phyloP scores from a whole-genome alignment of 2,797 vertebrate species.

The Vespertilio murinus region DNA sequence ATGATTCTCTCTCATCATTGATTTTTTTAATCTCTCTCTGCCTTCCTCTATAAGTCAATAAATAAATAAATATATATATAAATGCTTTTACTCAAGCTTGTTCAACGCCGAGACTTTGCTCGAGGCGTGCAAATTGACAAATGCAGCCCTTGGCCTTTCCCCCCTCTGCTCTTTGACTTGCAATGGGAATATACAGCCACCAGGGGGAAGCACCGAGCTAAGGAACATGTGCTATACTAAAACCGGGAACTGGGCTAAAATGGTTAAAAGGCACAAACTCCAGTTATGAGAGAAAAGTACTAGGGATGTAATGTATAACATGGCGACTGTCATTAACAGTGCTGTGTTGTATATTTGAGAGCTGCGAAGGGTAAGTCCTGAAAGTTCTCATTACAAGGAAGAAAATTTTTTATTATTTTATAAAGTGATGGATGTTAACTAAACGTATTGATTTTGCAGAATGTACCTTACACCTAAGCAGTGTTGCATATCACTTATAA shows the following conservation, averaged over 20 bases:
- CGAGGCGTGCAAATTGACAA: background rate
- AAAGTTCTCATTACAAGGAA: background rate
- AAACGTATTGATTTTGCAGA: background rate
- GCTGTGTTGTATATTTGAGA: background rate
- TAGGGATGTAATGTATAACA: background rate
- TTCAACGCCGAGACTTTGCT: background rate
- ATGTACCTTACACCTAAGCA: background rate
- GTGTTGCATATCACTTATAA: background rate
- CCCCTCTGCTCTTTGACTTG: background rate
- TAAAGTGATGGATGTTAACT: background rate
- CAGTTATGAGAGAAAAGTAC: background rate
- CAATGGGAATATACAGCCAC: background rate
- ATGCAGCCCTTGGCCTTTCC: background rate
- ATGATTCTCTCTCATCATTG: too few relatives aligned
- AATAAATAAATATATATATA: too few relatives aligned
- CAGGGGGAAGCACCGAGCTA: background rate
- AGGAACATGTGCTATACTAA: accelerated
- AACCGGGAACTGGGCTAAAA: background rate
- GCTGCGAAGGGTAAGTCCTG: background rate
- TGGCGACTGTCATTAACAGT: background rate
- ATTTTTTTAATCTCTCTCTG: too few relatives aligned
- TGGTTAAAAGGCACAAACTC: background rate
- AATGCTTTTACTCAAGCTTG: background rate
- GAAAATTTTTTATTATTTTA: background rate
- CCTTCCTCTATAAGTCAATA: too few relatives aligned